phyloP scores from a whole-genome alignment of 2,888 invertebrate species.

The Platerodrilus igneus region DNA sequence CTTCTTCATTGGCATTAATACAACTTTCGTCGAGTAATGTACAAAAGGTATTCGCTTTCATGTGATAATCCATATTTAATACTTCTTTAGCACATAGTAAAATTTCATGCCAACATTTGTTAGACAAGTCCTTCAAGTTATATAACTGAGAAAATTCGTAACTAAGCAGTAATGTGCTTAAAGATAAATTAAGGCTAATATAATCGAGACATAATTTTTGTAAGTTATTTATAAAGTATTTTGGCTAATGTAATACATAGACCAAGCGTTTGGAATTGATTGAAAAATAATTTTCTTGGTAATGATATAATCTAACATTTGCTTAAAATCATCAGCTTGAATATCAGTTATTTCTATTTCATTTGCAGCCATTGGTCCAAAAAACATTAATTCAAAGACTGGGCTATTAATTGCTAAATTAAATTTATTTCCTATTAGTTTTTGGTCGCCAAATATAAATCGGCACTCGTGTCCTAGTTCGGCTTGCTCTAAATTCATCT shows the following conservation, averaged over 20 bases:
- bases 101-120: slow-evolving; percentile 53
- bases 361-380: slow-evolving; percentile 55
- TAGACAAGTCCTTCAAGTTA: slow-evolving; percentile 51
- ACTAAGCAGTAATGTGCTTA: slow-evolving; percentile 56
- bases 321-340: slow-evolving; percentile 57
- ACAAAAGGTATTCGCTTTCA: slow-evolving; percentile 51
- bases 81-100: slow-evolving; percentile 54
- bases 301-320: slow-evolving; percentile 59
- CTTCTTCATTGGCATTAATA: slow-evolving; percentile 53
- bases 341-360: slow-evolving; percentile 57
- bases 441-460: slow-evolving; percentile 52
- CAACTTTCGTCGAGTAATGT: slow-evolving; percentile 51
- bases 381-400: slow-evolving; percentile 66
- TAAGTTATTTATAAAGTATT: slow-evolving; percentile 58
- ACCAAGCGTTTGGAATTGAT: slow-evolving; percentile 58
- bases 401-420: slow-evolving; percentile 63
- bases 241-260: slow-evolving; percentile 61
- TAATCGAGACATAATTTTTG: slow-evolving; percentile 52
- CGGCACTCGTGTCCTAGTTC: too few species aligned
- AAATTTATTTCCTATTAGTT: slow-evolving; percentile 57
- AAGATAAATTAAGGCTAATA: slow-evolving; percentile 53
- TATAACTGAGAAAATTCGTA: slow-evolving; percentile 60
- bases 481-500: slow-evolving; percentile 23
- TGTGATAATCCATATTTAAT: slow-evolving; percentile 50
- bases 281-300: slow-evolving; percentile 55